Evolutionary conservation across 37 sponge, comb jelly and placozoan genomes (phyloP).

Genomic region (Agelas oroides): DNA sequence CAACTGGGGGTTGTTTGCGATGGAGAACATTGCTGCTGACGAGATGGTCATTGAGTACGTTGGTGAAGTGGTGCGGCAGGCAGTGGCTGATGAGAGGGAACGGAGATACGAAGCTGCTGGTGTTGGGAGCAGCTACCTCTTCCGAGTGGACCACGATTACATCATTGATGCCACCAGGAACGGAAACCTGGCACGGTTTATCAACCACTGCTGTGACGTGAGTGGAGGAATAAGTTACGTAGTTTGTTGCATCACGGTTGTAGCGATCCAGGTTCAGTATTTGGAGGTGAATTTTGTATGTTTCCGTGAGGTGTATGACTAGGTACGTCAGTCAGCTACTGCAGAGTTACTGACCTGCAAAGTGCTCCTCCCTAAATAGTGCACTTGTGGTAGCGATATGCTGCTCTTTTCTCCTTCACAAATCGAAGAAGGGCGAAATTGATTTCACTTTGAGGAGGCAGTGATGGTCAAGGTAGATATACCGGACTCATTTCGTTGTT

Average conservation of each 20-base stretch:
- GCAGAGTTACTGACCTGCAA: no score
- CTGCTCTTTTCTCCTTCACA: no score
- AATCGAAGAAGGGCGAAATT: no score
- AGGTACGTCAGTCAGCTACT: no score
- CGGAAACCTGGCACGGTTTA: slow-evolving; percentile 94
- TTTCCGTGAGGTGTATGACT: no score
- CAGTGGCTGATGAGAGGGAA: slow-evolving; percentile 94
- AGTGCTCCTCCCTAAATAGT: no score
- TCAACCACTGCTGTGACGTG: slow-evolving; percentile 99
- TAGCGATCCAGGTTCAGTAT: background rate
- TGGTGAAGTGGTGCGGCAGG: slow-evolving; percentile 88
- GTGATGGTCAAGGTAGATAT: no score
- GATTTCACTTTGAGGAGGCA: no score
- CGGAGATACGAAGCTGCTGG: slow-evolving; percentile 91
- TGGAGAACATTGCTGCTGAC: slow-evolving; percentile 96
- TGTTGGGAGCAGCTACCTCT: slow-evolving; percentile 99
- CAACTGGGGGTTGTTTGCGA: slow-evolving; percentile 98
- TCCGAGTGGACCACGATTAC: slow-evolving; percentile 92
- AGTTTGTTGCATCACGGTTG: background rate
- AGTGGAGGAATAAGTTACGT: slow-evolving; percentile 35
- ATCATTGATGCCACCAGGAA: slow-evolving; percentile 97
- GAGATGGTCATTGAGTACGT: slow-evolving; percentile 99
- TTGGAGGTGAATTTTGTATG: background rate
- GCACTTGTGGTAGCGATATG: no score
- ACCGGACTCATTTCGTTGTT: no score